Base-by-base conservation (phyloP, 2,797 vertebrate genomes). In the Brotogeris chrysoptera region DNA sequence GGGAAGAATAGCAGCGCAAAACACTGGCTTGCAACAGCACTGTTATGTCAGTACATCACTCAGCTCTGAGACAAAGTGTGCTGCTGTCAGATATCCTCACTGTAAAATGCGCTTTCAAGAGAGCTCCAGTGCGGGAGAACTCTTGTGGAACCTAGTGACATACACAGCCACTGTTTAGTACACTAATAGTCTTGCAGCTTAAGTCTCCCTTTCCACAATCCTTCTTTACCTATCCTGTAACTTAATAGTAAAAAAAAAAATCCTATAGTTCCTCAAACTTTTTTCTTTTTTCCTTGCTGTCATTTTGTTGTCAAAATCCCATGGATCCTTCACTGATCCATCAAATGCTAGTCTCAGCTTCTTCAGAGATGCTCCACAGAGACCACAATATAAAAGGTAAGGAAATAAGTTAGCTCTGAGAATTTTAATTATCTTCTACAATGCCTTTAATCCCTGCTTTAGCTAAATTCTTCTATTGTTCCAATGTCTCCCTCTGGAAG, bases 351-450 rank as follows among this genome's bases (percentile, higher is more conserved):
- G 66, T 93, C 43, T 83, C 79, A 80, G 25, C 18, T 50, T 71
- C 92, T 81, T 65, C 16, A 85, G 78, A 53, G 30, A n/a, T 41
- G 7, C 3, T 95, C 43, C 64, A 49, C 50, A 84, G 64, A 79
- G 71, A 85, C 16, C 46, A 49, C 27, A 81, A 72, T 52, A 74
- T n/a, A 88, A 76, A 20, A 81, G 17, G 39, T 86, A 86, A 76
- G 9, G 57, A 94, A 94, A 80, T 39, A 80, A 21, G 43, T 59
- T 60, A 70, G 38, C 53, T 59, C 44, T 44, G 41, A 86, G 57
- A 79, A 57, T 94, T 88, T 86, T 49, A 88, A 90, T 93, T 90
- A 61, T 82, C 68, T 91, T 77, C 32, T 73, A 27, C 39, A 63
- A 13, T 69, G 36, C 49, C 80, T 93, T 86, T 46, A 77, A 32